Percentiles rank a stretch among this genome's conserved stretches.
Conservation (phyloP, 2,888 invertebrate species). For the Junonia oenone region DNA sequence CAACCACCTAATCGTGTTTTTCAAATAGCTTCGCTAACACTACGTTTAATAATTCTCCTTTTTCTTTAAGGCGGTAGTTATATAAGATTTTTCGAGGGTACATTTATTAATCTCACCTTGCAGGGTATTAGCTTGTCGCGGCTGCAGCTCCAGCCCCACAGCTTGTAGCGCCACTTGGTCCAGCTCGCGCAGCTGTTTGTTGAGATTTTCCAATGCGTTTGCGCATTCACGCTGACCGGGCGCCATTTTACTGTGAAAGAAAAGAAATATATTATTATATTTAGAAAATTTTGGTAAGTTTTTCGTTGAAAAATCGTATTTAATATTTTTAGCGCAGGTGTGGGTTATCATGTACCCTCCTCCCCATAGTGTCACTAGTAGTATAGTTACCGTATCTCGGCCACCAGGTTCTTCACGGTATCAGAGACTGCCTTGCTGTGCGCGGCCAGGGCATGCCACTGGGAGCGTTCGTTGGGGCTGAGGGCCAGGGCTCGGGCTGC, state of each 20-base stretch:
- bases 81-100: no score
- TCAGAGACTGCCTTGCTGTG: slow-evolving; percentile 98
- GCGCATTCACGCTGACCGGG: slow-evolving; percentile 98
- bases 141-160: slow-evolving; percentile 87
- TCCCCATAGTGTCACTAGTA: neutral
- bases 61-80: no score
- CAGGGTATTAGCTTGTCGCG: slow-evolving; percentile 85
- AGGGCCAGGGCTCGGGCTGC: slow-evolving; percentile 94
- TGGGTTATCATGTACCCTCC: neutral
- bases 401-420: slow-evolving; percentile 95
- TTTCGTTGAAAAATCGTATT: no score
- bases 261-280: neutral
- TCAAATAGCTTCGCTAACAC: no score
- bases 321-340: neutral
- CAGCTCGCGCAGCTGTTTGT: slow-evolving; percentile 86
- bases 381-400: slow-evolving; percentile 86
- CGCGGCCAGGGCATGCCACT: slow-evolving; percentile 95
- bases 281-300: neutral
- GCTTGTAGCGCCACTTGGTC: slow-evolving; percentile 94
- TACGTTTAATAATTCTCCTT: no score
- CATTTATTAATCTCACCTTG: slow-evolving; percentile 59
- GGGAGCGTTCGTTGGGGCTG: slow-evolving; percentile 92
- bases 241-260: no score
- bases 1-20: no score
- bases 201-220: slow-evolving; percentile 87